Base-by-base conservation (phyloP, 2,888 invertebrate species). In the Drosophila kanekoi region DNA sequence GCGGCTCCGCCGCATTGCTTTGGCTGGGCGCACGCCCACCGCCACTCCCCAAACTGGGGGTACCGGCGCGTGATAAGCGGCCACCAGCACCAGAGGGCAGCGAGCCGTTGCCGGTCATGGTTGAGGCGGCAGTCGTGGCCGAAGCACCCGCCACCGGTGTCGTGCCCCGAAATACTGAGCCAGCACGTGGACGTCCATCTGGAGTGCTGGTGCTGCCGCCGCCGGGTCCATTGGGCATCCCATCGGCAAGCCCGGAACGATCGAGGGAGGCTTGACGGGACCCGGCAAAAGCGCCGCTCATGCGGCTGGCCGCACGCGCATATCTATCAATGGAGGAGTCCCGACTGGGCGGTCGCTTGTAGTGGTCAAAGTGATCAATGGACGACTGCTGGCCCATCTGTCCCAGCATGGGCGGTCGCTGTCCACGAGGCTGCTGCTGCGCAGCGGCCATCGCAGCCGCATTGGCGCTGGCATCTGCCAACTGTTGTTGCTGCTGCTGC, bases 281-380 rank as follows among this genome's bases (percentile, higher is more conserved):
- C 77, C 94, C 94, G 16, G 92, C 87, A n/a, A 92, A 90, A 38
- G 92, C 89, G 35, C 93, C 92, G 79, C 94, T 94, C 75, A 95
- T 91, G 64, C 95, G 93, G 77, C 94, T 94, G 52, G 95, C 94
- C 23, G 96, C 95, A 70, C 96, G 94, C 5, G 95, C 95, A 90
- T 96, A 96, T 69, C 96, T 94, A 93, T 97, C 97, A 47, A 97
- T 96, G 81, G 97, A 97, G 68, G 96, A 95, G 91, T 97, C 97
- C 90, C 97, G 94, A 93, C 97, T 97, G 1, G 97, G 97, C 56
- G 97, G 97, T 91, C 97, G 94, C 92, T 97, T 97, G 92, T 98
- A 98, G 91, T 98, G 98, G 92, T 98, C 98, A 91, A 98, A 97
- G 90, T 97, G 97, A 92, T 98, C 97, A 90, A 97, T 97, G 81